These are phyloP conservation scores for Leucoma salicis DNA, from an alignment of 2,888 invertebrate species.

Conservation along the genomic window DNA sequence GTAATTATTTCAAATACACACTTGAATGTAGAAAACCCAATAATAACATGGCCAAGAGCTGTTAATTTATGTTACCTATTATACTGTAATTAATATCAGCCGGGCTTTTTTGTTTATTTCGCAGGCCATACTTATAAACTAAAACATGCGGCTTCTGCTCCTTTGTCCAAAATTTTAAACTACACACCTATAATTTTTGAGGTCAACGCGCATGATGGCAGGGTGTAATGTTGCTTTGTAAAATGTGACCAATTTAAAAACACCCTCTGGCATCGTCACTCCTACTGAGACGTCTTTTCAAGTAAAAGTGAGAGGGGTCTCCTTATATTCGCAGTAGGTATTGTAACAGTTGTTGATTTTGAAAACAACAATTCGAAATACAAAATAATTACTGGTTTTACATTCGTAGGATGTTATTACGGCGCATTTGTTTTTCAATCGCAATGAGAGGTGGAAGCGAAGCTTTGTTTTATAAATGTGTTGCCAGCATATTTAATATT, in stretches of 20 bases:
- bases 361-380: constrained; percentile 53
- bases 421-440: constrained; percentile 59
- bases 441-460: constrained; percentile 43
- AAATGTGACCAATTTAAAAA: constrained; percentile 54
- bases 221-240: constrained; percentile 53
- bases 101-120: constrained; percentile 49
- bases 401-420: constrained; percentile 56
- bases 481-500: constrained; percentile 46
- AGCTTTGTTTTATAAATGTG: constrained; percentile 36
- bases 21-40: constrained; percentile 45
- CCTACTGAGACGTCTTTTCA: constrained; percentile 40
- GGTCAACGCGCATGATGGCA: constrained; percentile 52
- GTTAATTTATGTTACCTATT: constrained; percentile 59
- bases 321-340: constrained; percentile 36
- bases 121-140: constrained; percentile 40
- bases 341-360: constrained; percentile 66
- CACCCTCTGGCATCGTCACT: constrained; percentile 35
- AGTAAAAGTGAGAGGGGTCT: constrained; percentile 36
- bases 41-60: constrained; percentile 59
- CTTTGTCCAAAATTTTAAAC: constrained; percentile 59
- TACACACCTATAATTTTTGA: constrained; percentile 65
- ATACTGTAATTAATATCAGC: constrained; percentile 50
- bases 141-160: constrained; percentile 44
- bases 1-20: constrained; percentile 45
- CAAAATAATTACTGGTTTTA: constrained; percentile 55